Percentiles rank a stretch among this genome's conserved stretches.
Conservation (phyloP, 2,797 vertebrate species). For the Bradypodion ventrale region DNA sequence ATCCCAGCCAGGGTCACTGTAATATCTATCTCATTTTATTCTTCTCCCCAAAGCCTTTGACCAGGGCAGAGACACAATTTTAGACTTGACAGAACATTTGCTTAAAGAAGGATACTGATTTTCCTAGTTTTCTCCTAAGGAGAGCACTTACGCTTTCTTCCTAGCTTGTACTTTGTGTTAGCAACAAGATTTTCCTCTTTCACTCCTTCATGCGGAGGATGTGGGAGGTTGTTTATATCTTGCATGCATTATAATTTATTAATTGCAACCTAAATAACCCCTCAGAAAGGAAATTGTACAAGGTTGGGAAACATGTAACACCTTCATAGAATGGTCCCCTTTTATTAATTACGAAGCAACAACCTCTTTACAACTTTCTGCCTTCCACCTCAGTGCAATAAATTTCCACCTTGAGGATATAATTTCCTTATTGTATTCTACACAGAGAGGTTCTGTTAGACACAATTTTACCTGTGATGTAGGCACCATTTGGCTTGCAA, state of each 20-base stretch:
- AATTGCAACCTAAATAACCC: slow-evolving; percentile 56
- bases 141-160: neutral
- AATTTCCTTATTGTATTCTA: slow-evolving; percentile 69
- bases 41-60: neutral
- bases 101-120: neutral
- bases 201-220: slow-evolving; percentile 16
- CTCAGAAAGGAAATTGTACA: slow-evolving; percentile 53
- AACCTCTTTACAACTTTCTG: slow-evolving; percentile 67
- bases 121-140: slow-evolving; percentile 4
- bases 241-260: slow-evolving; percentile 54
- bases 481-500: slow-evolving; percentile 55
- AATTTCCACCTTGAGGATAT: slow-evolving; percentile 68
- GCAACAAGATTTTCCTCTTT: neutral
- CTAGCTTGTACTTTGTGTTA: neutral
- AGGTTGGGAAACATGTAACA: slow-evolving; percentile 46
- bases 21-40: neutral
- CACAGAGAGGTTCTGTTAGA: slow-evolving; percentile 68
- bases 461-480: slow-evolving; percentile 23
- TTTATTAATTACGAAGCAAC: slow-evolving; percentile 67
- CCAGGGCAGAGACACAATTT: neutral
- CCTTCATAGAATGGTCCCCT: slow-evolving; percentile 62
- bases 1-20: neutral
- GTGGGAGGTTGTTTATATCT: slow-evolving; percentile 32
- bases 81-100: slow-evolving; percentile 3
- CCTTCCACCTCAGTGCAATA: slow-evolving; percentile 65